phyloP scores from a whole-genome alignment of 1,140 invertebrate genomes.

The Drosophila athabasca region DNA sequence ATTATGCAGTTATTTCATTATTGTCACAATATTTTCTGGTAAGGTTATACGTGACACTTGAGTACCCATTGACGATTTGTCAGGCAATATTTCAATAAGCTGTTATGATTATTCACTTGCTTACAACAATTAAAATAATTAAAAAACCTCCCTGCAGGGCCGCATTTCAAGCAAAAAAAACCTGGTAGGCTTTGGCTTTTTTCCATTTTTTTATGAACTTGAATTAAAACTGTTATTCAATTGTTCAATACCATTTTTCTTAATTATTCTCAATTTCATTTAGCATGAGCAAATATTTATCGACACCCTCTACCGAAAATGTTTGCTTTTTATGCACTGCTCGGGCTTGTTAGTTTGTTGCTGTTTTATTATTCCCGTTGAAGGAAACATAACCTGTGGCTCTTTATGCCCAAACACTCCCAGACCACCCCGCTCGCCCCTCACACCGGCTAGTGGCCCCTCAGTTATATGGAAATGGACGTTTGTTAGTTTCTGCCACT shows the following conservation, averaged over 20 bases:
- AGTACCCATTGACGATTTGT: no score
- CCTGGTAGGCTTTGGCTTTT: no score
- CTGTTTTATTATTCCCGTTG: slow-evolving; percentile 13
- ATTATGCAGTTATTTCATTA: no score
- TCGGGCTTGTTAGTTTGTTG: neutral
- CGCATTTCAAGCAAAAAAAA: no score
- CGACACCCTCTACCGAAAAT: slow-evolving; percentile 34
- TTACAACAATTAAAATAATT: no score
- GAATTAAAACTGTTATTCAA: slow-evolving; percentile 16
- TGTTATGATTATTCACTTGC: no score
- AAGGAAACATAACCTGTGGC: slow-evolving; percentile 65
- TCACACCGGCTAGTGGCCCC: slow-evolving; percentile 17
- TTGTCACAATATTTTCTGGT: no score
- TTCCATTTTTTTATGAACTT: no score
- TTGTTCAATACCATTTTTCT: slow-evolving; percentile 45
- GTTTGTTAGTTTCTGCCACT: slow-evolving; percentile 58
- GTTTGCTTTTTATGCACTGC: slow-evolving; percentile 38
- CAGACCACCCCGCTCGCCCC: slow-evolving; percentile 12
- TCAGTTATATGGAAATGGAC: slow-evolving; percentile 50
- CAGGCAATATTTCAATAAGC: no score
- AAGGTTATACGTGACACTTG: no score
- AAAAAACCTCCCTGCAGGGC: no score
- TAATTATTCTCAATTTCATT: slow-evolving; percentile 55
- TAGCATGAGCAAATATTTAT: slow-evolving; percentile 63
- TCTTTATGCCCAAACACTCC: slow-evolving; percentile 60